Base-by-base conservation (phyloP, 2,797 vertebrate species). In the Coracias cyanogaster region DNA sequence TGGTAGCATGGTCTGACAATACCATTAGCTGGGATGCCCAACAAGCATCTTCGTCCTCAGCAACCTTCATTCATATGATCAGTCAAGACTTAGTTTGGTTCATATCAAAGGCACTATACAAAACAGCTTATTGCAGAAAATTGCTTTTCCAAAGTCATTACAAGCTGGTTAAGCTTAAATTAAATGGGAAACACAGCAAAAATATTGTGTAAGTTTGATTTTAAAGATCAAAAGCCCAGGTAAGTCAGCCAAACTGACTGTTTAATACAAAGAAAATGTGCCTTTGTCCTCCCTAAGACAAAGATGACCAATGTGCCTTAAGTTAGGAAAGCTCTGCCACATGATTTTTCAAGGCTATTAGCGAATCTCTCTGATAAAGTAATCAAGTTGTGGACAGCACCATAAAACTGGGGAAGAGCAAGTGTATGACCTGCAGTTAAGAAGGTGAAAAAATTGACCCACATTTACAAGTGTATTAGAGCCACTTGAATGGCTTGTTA, bases 401-500 rank as follows among this genome's bases (percentile, higher is more conserved):
- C n/a, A 31, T 20, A 46, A 66, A 41, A 74, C 37, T 49, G 17
- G 21, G 41, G 26, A 94, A 74, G 18, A 48, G 31, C 61, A 94
- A 96, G 85, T 62, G 26, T 57, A 86, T 81, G 88, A 91, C 82
- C 93, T 91, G 65, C 46, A 66, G 81, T 88, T 69, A 78, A 69
- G 85, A 88, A 94, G 76, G 72, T 78, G 85, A 95, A 95, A 94
- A 95, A 90, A 78, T 15, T 88, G 82, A 93, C 90, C 87, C 57
- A 35, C 94, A 83, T 93, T 94, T 94, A 52, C 76, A 81, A 54
- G 37, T 78, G 87, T 91, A 88, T 96, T 97, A 95, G 87, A 96
- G 77, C 21, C 91, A 93, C 80, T 88, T 93, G 80, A 88, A 46
- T 90, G 81, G 65, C 69, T 95, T 83, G 37, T 91, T 83, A 90